These are phyloP conservation scores for Cryptotermes secundus DNA, from an alignment of 1,140 invertebrate species.

Conservation along the genomic window DNA sequence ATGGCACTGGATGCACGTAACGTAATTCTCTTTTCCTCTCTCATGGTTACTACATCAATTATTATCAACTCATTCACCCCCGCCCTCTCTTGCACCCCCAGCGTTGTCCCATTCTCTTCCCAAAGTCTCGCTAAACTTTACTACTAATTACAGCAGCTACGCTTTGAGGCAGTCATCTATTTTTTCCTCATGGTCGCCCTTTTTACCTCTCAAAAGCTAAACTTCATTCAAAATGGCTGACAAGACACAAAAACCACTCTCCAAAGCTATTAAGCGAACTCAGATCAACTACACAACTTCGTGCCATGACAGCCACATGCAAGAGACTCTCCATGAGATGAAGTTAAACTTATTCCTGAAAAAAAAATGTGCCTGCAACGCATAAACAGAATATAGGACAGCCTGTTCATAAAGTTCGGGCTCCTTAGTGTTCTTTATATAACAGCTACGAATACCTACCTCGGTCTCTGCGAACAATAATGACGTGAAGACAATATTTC, in stretches of 20 bases:
- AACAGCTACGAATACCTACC: no score
- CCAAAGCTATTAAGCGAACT: background rate
- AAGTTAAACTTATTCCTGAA: no score
- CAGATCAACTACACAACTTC: no score
- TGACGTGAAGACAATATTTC: no score
- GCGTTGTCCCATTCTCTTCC: no score
- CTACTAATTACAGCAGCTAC: background rate
- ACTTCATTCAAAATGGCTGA: conserved; percentile 1
- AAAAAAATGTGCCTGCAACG: no score
- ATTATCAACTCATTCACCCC: background rate
- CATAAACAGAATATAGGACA: no score
- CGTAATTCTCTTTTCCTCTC: background rate
- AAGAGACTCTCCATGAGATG: background rate
- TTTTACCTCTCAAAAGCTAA: background rate
- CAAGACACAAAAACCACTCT: background rate
- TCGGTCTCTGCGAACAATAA: no score
- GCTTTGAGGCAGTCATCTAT: background rate
- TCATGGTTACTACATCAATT: conserved; percentile 14
- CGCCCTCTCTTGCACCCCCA: background rate
- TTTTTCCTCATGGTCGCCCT: background rate
- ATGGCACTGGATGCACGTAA: background rate
- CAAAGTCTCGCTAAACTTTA: background rate
- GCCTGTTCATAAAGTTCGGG: no score
- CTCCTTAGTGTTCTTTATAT: no score
- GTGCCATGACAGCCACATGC: background rate